Percentiles rank a stretch among this genome's conserved stretches.
Conservation (phyloP, 2,113 vertebrate genomes). For the Protobothrops mucrosquamatus region DNA sequence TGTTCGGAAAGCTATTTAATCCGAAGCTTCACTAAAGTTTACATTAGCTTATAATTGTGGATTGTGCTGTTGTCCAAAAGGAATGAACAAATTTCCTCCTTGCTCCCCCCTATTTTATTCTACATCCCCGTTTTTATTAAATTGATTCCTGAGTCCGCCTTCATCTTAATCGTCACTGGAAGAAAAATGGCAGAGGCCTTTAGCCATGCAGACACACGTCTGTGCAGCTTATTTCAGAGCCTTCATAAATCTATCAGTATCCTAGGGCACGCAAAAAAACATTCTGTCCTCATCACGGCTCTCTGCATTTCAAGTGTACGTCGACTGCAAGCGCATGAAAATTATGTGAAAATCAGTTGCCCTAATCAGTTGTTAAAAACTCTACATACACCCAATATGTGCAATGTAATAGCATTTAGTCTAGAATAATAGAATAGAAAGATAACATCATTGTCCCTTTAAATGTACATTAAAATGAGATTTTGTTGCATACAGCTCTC, state of each 20-base stretch:
- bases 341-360: slow-evolving; percentile 49
- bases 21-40: background rate
- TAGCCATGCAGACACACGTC: background rate
- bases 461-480: no score
- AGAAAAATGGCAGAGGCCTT: background rate
- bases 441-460: no score
- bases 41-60: background rate
- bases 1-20: background rate
- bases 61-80: background rate
- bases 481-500: no score
- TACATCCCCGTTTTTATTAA: background rate
- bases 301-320: slow-evolving; percentile 42
- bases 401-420: no score
- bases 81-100: background rate
- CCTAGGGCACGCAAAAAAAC: slow-evolving; percentile 36
- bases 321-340: slow-evolving; percentile 41
- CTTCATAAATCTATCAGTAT: slow-evolving; percentile 46
- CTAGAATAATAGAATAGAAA: no score
- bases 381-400: slow-evolving; percentile 2
- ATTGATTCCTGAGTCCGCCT: background rate
- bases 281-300: slow-evolving; percentile 37
- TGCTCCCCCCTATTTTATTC: background rate
- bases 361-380: slow-evolving; percentile 39
- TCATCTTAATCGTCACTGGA: background rate
- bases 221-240: background rate